Evolutionary conservation across 2,888 invertebrate genomes (phyloP), one percentile per base, ranked within the genome.

Genomic region (Baronia brevicornis): DNA sequence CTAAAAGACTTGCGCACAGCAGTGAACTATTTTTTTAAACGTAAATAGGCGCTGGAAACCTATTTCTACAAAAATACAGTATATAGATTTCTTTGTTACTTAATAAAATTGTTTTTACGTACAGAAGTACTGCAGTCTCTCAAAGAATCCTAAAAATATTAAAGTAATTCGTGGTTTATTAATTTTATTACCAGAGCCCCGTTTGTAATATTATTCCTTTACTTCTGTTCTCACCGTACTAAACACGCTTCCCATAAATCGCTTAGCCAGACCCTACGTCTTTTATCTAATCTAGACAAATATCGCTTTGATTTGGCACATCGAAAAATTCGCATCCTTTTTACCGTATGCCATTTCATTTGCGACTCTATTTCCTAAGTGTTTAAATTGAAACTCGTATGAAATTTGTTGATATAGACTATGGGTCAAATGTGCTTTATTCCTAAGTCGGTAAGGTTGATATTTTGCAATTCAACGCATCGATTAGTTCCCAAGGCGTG

Each of bases 231-330:
- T 9, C 27, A 33, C 22, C 10, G 23, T 3, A 15, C 27, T 9
- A 10, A 36, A 36, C n/a, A 27, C 23, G 20, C 23, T 8, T 11
- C 22, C 23, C 18, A 31, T 26, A 36, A 36, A 36, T 31, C 24
- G 31, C 24, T 24, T 3, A 10, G 15, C 15, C 31, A 12, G 36
- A 31, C 36, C 31, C 36, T 27, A 36, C 36, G 60, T 57, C 58
- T 60, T 57, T 62, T 62, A 68, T 68, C 68, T 67, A 60, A 73
- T 72, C 71, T 68, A 51, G 60, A 64, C 65, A 70, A 74, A 74
- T 72, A 72, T 67, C 67, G 55, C 54, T 57, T 51, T 44, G 45
- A 54, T 53, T 63, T 58, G 53, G 66, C 64, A 57, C 58, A 57
- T 66, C 51, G 60, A 62, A 47, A 64, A 68, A 59, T 58, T 55